A percentile compares a stretch with the other conserved stretches of the same genome.
These are phyloP conservation scores for Ostrea edulis DNA, from an alignment of 1,140 invertebrate genomes.

Conservation along the genomic window DNA sequence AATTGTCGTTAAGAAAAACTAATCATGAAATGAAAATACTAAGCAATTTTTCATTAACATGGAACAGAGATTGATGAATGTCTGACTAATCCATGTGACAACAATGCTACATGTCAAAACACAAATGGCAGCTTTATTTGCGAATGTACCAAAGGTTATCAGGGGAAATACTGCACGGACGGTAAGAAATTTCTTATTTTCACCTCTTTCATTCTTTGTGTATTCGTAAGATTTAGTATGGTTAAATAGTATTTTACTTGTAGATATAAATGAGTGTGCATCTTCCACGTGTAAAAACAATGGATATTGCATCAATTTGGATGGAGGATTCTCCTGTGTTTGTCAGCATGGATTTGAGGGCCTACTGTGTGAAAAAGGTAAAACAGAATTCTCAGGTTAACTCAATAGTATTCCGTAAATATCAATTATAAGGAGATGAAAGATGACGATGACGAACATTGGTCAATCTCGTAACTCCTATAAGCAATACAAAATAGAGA, in stretches of 20 bases:
- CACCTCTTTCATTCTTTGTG: background rate
- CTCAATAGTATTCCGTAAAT: background rate
- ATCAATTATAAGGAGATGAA: background rate
- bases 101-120: background rate
- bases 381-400: no score
- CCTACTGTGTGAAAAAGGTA: conserved; percentile 28
- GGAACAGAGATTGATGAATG: background rate
- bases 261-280: conserved; percentile 42
- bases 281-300: background rate
- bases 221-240: no score
- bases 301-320: conserved; percentile 36
- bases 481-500: no score
- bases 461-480: no score
- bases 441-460: no score
- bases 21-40: no score
- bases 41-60: background rate
- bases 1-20: no score
- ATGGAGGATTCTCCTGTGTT: conserved; percentile 32
- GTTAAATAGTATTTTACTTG: background rate
- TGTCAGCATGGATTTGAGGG: conserved; percentile 42
- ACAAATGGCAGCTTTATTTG: background rate
- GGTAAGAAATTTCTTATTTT: background rate
- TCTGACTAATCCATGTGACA: background rate
- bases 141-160: background rate
- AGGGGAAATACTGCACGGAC: background rate